A percentile compares a stretch with the other conserved stretches of the same genome.
Evolutionary conservation across 2,888 invertebrate species (phyloP).

Genomic region (Euclidia mi): DNA sequence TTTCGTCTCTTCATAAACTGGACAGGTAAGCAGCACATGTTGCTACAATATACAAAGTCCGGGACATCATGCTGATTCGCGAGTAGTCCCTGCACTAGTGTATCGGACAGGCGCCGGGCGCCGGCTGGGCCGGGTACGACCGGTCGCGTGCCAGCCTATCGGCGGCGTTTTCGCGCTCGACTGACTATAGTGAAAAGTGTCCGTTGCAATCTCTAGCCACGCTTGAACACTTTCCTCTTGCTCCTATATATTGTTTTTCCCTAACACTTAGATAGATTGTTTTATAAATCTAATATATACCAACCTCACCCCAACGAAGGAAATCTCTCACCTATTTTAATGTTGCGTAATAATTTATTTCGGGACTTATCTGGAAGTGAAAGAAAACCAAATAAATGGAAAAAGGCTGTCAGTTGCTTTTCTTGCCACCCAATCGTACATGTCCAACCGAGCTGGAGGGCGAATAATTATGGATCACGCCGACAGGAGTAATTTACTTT

Average conservation of each 20-base stretch:
- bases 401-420: constrained; percentile 33
- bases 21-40: too few relatives aligned
- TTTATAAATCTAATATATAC: constrained; percentile 30
- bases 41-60: not conserved
- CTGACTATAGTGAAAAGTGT: constrained; percentile 75
- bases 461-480: constrained; percentile 26
- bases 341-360: constrained; percentile 37
- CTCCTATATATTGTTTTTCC: constrained; percentile 49
- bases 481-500: not conserved
- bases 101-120: constrained; percentile 31
- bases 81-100: constrained; percentile 28
- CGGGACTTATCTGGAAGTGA: constrained; percentile 33
- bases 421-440: constrained; percentile 34
- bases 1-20: too few relatives aligned
- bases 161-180: constrained; percentile 72
- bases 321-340: constrained; percentile 34
- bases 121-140: constrained; percentile 22
- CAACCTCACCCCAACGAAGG: constrained; percentile 18
- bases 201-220: constrained; percentile 75
- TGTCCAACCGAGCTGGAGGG: constrained; percentile 17
- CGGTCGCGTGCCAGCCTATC: constrained; percentile 43
- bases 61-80: constrained; percentile 29
- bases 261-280: constrained; percentile 38
- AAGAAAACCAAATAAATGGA: constrained; percentile 44
- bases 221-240: constrained; percentile 74